These are phyloP conservation scores for Suillia variegata DNA, from an alignment of 2,888 invertebrate genomes.

Conservation along the genomic window DNA sequence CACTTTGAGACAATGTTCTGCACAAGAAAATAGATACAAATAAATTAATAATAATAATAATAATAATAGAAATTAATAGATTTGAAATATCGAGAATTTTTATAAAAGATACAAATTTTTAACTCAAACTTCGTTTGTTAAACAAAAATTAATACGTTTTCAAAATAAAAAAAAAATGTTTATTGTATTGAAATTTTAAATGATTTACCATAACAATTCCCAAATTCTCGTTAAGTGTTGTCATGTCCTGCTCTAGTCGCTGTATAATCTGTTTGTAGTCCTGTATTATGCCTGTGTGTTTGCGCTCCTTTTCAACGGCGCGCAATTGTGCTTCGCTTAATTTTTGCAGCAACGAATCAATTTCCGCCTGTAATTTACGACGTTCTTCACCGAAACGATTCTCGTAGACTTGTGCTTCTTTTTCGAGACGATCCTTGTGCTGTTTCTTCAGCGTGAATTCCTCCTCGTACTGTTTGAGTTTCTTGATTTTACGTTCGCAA, in stretches of 20 bases:
- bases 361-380: conserved; percentile 62
- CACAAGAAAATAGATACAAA: conserved; percentile 28
- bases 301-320: conserved; percentile 73
- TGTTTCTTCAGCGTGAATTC: conserved; percentile 82
- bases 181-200: not conserved
- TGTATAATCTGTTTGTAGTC: conserved; percentile 94
- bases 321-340: conserved; percentile 76
- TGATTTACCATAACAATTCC: conserved; percentile 68
- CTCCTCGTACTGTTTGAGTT: conserved; percentile 92
- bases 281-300: conserved; percentile 80
- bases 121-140: too few relatives aligned
- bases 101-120: too few relatives aligned
- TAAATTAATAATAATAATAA: not conserved
- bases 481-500: conserved; percentile 89
- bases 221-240: conserved; percentile 66
- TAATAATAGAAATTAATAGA: not conserved
- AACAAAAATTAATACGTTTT: too few relatives aligned
- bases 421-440: conserved; percentile 69
- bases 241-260: conserved; percentile 80
- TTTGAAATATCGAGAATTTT: too few relatives aligned
- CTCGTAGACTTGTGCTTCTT: conserved; percentile 71
- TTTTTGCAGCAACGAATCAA: conserved; percentile 73
- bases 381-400: conserved; percentile 65
- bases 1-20: conserved; percentile 66
- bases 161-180: not conserved